Evolutionary conservation across 2,888 invertebrate genomes (phyloP).

Genomic region (Hipparchia semele): DNA sequence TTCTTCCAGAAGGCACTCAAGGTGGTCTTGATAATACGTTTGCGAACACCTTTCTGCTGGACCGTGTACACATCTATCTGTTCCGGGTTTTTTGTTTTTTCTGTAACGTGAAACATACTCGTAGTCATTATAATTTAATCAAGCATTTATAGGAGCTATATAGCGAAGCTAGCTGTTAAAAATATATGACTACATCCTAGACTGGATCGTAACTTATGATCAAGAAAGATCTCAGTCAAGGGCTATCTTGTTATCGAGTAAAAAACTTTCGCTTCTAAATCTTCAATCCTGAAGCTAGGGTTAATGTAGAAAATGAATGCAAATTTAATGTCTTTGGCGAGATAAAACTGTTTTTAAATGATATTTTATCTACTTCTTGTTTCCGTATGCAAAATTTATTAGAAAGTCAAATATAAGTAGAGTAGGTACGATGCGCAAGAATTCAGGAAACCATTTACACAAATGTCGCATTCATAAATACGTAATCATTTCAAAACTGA

Average conservation of each 20-base stretch:
- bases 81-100: conserved; percentile 89
- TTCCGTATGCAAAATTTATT: conserved; percentile 11
- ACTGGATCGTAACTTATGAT: no score
- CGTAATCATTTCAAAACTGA: background rate
- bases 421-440: conserved; percentile 3
- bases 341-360: no score
- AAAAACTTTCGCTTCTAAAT: background rate
- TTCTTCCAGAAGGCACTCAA: conserved; percentile 87
- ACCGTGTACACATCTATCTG: conserved; percentile 87
- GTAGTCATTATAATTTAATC: background rate
- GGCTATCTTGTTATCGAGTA: no score
- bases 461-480: conserved; percentile 15
- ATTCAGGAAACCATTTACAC: conserved; percentile 15
- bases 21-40: conserved; percentile 84
- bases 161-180: no score
- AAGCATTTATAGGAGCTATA: no score
- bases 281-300: background rate
- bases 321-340: no score
- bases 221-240: no score
- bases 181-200: no score
- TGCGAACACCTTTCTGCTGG: conserved; percentile 82
- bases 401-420: conserved; percentile 9
- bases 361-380: background rate
- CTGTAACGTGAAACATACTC: conserved; percentile 62
- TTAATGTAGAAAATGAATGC: no score